These are phyloP conservation scores for Brenthis ino DNA, from an alignment of 2,888 invertebrate genomes.

Conservation along the genomic window DNA sequence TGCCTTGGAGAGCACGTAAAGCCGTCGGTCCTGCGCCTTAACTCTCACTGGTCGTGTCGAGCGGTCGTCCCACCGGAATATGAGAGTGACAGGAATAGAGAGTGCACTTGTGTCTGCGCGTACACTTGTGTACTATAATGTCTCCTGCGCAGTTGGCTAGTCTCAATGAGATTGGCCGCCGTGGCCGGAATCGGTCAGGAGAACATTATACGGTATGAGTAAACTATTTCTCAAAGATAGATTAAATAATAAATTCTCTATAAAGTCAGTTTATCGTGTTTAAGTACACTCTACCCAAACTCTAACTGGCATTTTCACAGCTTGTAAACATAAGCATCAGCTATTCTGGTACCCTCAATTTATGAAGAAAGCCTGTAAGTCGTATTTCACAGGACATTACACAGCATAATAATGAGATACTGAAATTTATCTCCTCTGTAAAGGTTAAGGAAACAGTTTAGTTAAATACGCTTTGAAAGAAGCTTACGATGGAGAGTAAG, in stretches of 20 bases:
- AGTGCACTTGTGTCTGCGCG: too few relatives aligned
- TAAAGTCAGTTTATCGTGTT: neutral
- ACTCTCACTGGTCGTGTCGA: too few relatives aligned
- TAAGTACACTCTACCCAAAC: neutral
- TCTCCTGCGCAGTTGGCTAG: too few relatives aligned
- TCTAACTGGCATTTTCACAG: constrained; percentile 13
- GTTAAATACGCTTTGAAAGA: neutral
- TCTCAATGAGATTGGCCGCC: too few relatives aligned
- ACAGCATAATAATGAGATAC: constrained; percentile 29
- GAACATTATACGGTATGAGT: neutral
- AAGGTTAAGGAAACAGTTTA: constrained; percentile 24
- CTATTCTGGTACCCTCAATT: constrained; percentile 14
- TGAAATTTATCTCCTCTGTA: constrained; percentile 25
- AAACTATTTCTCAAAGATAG: neutral
- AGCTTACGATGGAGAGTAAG: neutral
- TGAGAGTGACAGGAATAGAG: too few relatives aligned
- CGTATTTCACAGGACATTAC: constrained; percentile 28
- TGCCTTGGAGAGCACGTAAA: too few relatives aligned
- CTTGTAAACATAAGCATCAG: constrained; percentile 14
- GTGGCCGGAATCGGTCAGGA: too few relatives aligned
- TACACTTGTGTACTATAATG: too few relatives aligned
- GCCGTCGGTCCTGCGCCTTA: too few relatives aligned
- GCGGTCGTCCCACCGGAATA: too few relatives aligned
- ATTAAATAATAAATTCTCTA: neutral
- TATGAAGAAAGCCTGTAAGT: constrained; percentile 20